Base-by-base conservation (phyloP, 2,797 vertebrate species). In the Coccyzus lansbergi region DNA sequence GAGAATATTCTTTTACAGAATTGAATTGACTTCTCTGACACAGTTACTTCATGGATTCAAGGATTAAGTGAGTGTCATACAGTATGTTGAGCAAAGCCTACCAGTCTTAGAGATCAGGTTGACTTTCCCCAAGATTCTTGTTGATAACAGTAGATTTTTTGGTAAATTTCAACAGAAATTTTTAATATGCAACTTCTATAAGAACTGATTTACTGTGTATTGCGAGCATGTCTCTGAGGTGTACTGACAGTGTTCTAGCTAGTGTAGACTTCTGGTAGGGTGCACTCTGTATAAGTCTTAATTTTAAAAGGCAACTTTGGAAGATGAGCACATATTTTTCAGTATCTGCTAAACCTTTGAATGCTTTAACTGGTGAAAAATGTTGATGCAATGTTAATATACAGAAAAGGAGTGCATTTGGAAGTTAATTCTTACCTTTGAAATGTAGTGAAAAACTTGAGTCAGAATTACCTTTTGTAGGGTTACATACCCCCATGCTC, bases 221-320 rank as follows among this genome's bases (percentile, higher is more conserved):
- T 85, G 63, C 26, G 25, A 70, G 8, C 1, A 0, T 65, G 42
- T 58, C 2, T 0, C 17, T 48, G 38, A 26, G n/a, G 18, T 51
- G 7, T 33, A 11, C 52, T 74, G 65, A 62, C 10, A 55, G 33
- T 19, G 8, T 7, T 94, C 22, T 49, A 71, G 24, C 9, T 48
- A 70, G 16, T 6, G 29, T 15, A 86, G 59, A 8, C 38, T 59
- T 62, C 29, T 49, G 28, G 22, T 72, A 22, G 4, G 11, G 15
- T 6, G 6, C 76, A 11, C 51, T 77, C 52, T 17, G 12, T 38
- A 42, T 49, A 70, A 65, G 25, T 76, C 20, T 72, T 55, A 33
- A 12, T 76, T 80, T 84, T 67, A 34, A 74, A 80, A 86, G 48
- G 44, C 56, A 88, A 4, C 20, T 48, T 87, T 36, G 74, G 55